A percentile compares a stretch with the other conserved stretches of the same genome.
phyloP scores from a whole-genome alignment of 2,797 vertebrate species.

The Protosalanx chinensis region DNA sequence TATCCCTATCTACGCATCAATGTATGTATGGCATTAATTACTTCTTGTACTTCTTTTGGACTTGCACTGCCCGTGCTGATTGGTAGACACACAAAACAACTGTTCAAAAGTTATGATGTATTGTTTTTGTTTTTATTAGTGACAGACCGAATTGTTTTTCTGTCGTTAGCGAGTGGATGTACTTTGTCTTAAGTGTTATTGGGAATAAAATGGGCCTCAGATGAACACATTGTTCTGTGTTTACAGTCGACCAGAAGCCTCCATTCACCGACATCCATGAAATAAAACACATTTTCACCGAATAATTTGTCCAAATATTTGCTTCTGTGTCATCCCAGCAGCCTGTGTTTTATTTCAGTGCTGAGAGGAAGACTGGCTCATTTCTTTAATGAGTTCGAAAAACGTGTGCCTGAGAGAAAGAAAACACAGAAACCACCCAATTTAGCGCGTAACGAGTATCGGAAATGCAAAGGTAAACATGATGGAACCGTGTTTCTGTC shows the following conservation, averaged over 20 bases:
- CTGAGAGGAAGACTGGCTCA: constrained; percentile 16
- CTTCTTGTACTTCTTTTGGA: not conserved
- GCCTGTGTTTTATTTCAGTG: not conserved
- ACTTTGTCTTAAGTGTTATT: constrained; percentile 20
- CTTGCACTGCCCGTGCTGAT: not conserved
- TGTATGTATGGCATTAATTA: not conserved
- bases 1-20: not conserved
- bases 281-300: not conserved
- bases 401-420: constrained; percentile 41
- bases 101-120: not conserved
- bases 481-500: not conserved
- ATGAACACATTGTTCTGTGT: not conserved
- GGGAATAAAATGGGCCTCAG: constrained; percentile 30
- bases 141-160: not conserved
- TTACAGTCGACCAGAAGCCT: not conserved
- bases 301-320: constrained; percentile 41
- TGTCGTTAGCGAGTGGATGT: constrained; percentile 12
- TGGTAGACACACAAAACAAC: not conserved
- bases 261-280: not conserved
- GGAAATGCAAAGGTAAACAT: constrained; percentile 25
- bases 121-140: not conserved
- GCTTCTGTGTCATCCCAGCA: constrained; percentile 29
- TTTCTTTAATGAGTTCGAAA: constrained; percentile 40
- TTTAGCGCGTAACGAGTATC: constrained; percentile 19
- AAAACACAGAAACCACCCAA: constrained; percentile 29